Conservation (phyloP, 2,113 vertebrate genomes). For the Progne subis region DNA sequence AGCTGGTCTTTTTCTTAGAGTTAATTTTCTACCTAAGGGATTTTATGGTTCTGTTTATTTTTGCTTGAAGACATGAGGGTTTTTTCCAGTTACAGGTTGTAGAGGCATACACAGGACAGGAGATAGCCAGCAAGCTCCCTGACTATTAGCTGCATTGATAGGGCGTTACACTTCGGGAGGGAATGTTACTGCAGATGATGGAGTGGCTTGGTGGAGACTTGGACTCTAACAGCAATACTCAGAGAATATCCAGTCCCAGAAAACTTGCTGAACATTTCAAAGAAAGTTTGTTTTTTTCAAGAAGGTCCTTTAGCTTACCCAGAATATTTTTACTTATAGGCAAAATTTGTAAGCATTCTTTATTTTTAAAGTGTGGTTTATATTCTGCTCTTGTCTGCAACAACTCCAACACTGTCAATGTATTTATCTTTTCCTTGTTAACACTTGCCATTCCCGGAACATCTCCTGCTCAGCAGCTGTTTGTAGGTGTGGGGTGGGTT, state of each 20-base stretch:
- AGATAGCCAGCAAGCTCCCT: background rate
- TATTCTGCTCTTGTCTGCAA: conserved; percentile 49
- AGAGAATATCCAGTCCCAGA: conserved; percentile 18
- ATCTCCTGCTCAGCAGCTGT: conserved; percentile 45
- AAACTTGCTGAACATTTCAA: conserved; percentile 21
- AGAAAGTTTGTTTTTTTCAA: conserved; percentile 29
- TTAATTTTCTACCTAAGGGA: background rate
- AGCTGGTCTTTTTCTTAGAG: background rate
- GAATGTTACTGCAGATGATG: background rate
- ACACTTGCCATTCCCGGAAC: conserved; percentile 37
- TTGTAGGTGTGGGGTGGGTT: conserved; percentile 8
- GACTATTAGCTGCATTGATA: background rate
- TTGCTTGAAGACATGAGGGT: background rate
- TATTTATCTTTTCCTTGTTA: conserved; percentile 48
- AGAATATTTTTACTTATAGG: conserved; percentile 31
- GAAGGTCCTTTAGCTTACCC: conserved; percentile 30
- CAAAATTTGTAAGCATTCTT: conserved; percentile 54
- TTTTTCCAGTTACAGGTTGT: background rate
- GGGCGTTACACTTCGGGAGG: background rate
- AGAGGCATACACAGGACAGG: background rate
- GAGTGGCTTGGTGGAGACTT: background rate
- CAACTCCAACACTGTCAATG: background rate
- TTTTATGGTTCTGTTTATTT: background rate
- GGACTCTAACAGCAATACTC: background rate
- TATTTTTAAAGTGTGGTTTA: conserved; percentile 20